Evolutionary conservation across 2,888 invertebrate species (phyloP).

Genomic region (Hydropsyche betteni): DNA sequence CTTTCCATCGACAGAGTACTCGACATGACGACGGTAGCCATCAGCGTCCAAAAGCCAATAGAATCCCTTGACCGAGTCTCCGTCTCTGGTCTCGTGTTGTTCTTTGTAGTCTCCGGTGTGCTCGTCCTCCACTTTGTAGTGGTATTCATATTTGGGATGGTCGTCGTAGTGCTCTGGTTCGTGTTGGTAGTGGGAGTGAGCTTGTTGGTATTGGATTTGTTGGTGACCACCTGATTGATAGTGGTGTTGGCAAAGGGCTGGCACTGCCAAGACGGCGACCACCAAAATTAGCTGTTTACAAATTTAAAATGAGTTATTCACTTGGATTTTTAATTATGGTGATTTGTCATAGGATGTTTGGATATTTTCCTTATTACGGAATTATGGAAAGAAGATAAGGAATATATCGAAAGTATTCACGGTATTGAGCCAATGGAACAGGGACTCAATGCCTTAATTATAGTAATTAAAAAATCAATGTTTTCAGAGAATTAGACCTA

Average conservation of each 20-base stretch:
- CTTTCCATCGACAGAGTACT: slow-evolving; percentile 63
- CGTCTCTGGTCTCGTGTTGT: slow-evolving; percentile 67
- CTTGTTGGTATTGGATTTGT: neutral
- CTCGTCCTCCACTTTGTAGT: slow-evolving; percentile 60
- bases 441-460: no score
- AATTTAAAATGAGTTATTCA: no score
- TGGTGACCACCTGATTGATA: slow-evolving; percentile 17
- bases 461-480: no score
- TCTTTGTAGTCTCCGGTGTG: slow-evolving; percentile 69
- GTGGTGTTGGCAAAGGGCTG: slow-evolving; percentile 29
- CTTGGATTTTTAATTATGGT: no score
- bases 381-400: no score
- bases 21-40: slow-evolving; percentile 67
- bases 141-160: slow-evolving; percentile 33
- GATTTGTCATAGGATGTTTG: no score
- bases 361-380: no score
- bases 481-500: no score
- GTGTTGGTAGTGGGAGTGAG: slow-evolving; percentile 10
- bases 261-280: slow-evolving; percentile 26
- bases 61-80: slow-evolving; percentile 68
- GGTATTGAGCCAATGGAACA: no score
- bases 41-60: slow-evolving; percentile 68
- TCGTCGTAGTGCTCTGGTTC: slow-evolving; percentile 21
- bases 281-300: slow-evolving; percentile 1
- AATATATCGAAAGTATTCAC: no score